A percentile compares a stretch with the other conserved stretches of the same genome.
These are phyloP conservation scores for Gastrophryne carolinensis DNA, from an alignment of 2,797 vertebrate genomes.

Conservation along the genomic window DNA sequence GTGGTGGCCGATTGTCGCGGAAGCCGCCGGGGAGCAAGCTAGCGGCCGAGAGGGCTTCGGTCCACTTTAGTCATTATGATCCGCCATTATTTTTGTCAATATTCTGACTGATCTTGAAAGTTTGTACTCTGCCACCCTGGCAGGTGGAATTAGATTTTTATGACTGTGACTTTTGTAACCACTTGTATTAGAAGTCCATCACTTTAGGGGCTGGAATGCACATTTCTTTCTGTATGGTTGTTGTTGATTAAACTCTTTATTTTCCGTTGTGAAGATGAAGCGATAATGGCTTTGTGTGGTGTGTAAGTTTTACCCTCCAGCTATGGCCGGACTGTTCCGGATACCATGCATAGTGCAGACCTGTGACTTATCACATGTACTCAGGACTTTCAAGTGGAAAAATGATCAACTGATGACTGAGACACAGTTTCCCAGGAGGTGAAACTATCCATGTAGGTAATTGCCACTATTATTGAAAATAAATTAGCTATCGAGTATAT, in stretches of 20 bases:
- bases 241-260: conserved; percentile 45
- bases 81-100: no score
- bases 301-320: conserved; percentile 56
- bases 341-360: conserved; percentile 48
- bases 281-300: conserved; percentile 40
- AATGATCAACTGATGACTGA: background rate
- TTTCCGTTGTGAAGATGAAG: background rate
- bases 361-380: conserved; percentile 56
- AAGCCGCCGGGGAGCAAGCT: no score
- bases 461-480: background rate
- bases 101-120: no score
- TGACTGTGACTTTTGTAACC: no score
- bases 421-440: background rate
- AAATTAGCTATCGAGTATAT: background rate
- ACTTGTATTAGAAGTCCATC: no score
- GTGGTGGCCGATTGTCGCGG: no score
- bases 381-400: conserved; percentile 25
- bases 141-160: no score
- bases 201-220: background rate
- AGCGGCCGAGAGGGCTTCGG: no score
- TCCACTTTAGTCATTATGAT: no score
- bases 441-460: conserved; percentile 18
- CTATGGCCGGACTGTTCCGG: conserved; percentile 28
- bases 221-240: conserved; percentile 4
- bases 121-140: no score